phyloP scores from a whole-genome alignment of 1,140 invertebrate species.

The Ylistrum balloti region DNA sequence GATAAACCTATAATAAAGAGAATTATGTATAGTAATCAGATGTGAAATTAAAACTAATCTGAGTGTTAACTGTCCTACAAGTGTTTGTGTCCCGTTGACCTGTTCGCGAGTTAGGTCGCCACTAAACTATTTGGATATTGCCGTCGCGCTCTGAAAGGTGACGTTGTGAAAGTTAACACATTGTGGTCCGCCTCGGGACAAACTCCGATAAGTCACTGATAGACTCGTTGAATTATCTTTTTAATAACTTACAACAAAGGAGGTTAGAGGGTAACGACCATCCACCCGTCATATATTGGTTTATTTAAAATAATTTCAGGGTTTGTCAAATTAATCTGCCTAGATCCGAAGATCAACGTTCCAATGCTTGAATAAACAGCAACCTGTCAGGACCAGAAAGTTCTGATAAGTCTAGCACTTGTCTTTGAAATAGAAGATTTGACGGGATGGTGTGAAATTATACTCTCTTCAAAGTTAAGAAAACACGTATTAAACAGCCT shows the following conservation, averaged over 20 bases:
- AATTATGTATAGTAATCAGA: too few relatives aligned
- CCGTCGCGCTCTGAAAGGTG: too few relatives aligned
- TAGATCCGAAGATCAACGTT: not conserved
- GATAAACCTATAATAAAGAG: too few relatives aligned
- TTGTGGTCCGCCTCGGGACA: not conserved
- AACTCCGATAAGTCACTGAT: conserved; percentile 5
- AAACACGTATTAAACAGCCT: not conserved
- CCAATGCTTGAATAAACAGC: not conserved
- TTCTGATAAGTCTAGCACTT: not conserved
- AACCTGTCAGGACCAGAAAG: not conserved
- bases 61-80: too few relatives aligned
- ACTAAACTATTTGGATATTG: too few relatives aligned
- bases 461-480: not conserved
- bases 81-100: too few relatives aligned
- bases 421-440: conserved; percentile 34
- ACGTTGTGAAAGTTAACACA: too few relatives aligned
- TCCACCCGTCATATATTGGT: not conserved
- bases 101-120: too few relatives aligned
- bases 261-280: not conserved
- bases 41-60: too few relatives aligned
- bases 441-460: conserved; percentile 31
- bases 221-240: not conserved
- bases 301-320: not conserved
- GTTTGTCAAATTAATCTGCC: not conserved
- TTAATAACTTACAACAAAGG: not conserved